Conservation (phyloP, 2,113 vertebrate species). For the Pao palembangensis region DNA sequence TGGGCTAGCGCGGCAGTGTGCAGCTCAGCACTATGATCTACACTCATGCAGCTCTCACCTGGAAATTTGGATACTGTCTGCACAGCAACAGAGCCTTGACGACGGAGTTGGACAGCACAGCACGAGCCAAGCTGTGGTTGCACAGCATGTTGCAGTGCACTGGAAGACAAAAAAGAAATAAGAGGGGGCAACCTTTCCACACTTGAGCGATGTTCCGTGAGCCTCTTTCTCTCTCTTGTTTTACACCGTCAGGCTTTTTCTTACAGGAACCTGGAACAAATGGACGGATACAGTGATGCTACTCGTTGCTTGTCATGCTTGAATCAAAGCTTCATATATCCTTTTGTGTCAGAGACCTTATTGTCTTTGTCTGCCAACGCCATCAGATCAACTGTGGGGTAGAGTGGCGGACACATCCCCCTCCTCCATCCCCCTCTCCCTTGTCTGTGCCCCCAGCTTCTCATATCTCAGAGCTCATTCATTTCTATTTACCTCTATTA, state of each 20-base stretch:
- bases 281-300: conserved; percentile 58
- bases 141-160: conserved; percentile 48
- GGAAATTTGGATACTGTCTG: conserved; percentile 61
- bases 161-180: conserved; percentile 45
- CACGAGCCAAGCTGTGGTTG: conserved; percentile 44
- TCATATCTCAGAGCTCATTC: conserved; percentile 54
- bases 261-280: conserved; percentile 54
- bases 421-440: conserved; percentile 54
- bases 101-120: conserved; percentile 43
- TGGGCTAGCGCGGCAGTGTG: conserved; percentile 56
- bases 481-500: conserved; percentile 64
- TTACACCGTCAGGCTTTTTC: conserved; percentile 49
- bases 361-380: conserved; percentile 60
- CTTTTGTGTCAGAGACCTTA: conserved; percentile 65
- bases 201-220: conserved; percentile 60
- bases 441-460: conserved; percentile 51
- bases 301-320: conserved; percentile 62
- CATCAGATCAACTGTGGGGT: conserved; percentile 57
- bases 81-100: conserved; percentile 59
- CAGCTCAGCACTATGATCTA: conserved; percentile 45
- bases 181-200: conserved; percentile 42
- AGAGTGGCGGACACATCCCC: conserved; percentile 53
- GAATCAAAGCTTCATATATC: conserved; percentile 56
- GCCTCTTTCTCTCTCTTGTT: conserved; percentile 53
- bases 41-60: conserved; percentile 53